Base-by-base conservation (phyloP, 2,888 invertebrate species). In the Sinopyrophorus schimmeli region DNA sequence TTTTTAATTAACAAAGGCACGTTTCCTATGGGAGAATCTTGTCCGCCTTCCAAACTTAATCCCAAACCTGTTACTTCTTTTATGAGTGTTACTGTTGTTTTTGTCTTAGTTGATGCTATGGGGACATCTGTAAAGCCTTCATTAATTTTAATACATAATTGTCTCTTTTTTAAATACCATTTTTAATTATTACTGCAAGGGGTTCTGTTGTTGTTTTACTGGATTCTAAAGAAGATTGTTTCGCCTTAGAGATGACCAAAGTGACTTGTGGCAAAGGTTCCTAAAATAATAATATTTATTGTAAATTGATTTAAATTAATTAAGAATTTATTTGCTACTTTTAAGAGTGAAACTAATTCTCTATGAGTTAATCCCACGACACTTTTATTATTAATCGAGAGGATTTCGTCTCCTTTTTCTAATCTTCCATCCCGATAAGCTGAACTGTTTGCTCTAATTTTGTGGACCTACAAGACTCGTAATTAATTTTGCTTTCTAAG, bases 1-100 rank as follows among this genome's bases (percentile, higher is more conserved):
- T 94, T 92, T 74, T 94, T 95, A 63, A 96, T 85, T 39, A 87
- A 83, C 54, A 96, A 81, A 31, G 95, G 93, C 64, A 85, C 81
- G 73, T 95, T 92, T 14, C 96, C 96, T 51, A 84, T 79, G 3
- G 92, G 92, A 14, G 94, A 94, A 71, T 91, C 92, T 59, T 87
- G 85, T 34, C 96, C 96, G 39, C 96, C 96, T 66, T 95, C 94
- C 55, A 96, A 82, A 63, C 94, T 93, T 73, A 96, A 94, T 37
- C 96, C 96, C 44, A 96, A 80, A 3, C 95, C 95, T 55, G 91
- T 87, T 52, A 90, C 92, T 64, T 89, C 89, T 71, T 86, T 87
- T 27, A 81, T 72, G 11, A 84, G 72, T n/a, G 77, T 73, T 28
- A 81, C 72, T n/a, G n/a, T n/a, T n/a, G n/a, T n/a, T n/a, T n/a